These are phyloP conservation scores for Nebria ingens DNA, from an alignment of 1,140 invertebrate genomes.

Conservation along the genomic window DNA sequence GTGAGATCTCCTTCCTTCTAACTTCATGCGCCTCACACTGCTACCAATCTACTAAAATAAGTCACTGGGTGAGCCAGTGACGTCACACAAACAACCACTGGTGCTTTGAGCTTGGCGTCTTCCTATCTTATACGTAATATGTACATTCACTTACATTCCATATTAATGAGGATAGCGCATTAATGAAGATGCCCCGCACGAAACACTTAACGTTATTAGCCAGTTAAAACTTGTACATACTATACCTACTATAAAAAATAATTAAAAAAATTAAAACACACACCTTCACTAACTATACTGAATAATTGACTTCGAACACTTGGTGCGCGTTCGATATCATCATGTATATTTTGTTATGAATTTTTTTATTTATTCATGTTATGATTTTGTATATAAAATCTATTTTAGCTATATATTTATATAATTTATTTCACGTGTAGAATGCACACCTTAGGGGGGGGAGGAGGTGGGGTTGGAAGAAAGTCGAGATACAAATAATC, in stretches of 20 bases:
- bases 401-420: slow-evolving; percentile 3
- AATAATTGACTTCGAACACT: slow-evolving; percentile 2
- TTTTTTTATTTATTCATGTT: slow-evolving; percentile 6
- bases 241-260: too few relatives aligned
- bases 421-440: slow-evolving; percentile 5
- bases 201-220: slow-evolving; percentile 5
- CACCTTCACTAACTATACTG: too few relatives aligned
- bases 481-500: too few relatives aligned
- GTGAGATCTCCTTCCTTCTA: too few relatives aligned
- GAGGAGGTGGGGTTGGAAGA: too few relatives aligned
- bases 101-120: not conserved
- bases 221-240: not conserved
- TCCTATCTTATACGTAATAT: too few relatives aligned
- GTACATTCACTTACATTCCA: slow-evolving; percentile 7
- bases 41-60: not conserved
- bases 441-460: not conserved
- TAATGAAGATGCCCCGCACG: slow-evolving; percentile 1
- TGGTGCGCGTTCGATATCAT: not conserved
- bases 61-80: not conserved
- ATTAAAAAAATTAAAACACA: too few relatives aligned
- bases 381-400: slow-evolving; percentile 4
- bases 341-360: not conserved
- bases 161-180: slow-evolving; percentile 6
- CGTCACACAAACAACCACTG: not conserved
- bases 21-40: too few relatives aligned